A percentile compares a stretch with the other conserved stretches of the same genome.
phyloP scores from a whole-genome alignment of 2,797 vertebrate species.

The Lithobates pipiens region DNA sequence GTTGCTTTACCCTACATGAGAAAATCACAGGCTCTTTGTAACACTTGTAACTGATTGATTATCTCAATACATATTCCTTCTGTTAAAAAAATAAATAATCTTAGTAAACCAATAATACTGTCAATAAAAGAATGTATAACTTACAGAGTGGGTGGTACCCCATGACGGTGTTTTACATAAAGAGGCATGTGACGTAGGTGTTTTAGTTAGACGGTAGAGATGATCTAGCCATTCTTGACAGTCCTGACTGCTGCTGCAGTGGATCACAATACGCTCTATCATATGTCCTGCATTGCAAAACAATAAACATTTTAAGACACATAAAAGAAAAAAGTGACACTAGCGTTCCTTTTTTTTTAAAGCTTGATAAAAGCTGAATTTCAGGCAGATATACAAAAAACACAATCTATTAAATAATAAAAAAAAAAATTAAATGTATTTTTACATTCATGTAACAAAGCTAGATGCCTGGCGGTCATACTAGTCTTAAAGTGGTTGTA shows the following conservation, averaged over 20 bases:
- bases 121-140: background rate
- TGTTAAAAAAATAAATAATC: no score
- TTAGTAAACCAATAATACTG: background rate
- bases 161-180: constrained; percentile 81
- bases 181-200: constrained; percentile 81
- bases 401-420: no score
- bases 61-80: no score
- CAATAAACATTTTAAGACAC: background rate
- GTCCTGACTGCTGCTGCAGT: constrained; percentile 87
- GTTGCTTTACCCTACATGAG: no score
- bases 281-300: constrained; percentile 70
- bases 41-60: no score
- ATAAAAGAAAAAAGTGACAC: background rate
- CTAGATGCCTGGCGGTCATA: no score
- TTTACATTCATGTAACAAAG: no score
- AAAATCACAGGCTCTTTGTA: no score
- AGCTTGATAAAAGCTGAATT: no score
- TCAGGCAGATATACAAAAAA: no score
- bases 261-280: constrained; percentile 85
- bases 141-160: constrained; percentile 73
- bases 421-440: no score
- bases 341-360: background rate
- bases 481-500: no score
- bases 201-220: constrained; percentile 87
- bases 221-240: constrained; percentile 95